Conservation (phyloP, 2,113 vertebrate genomes). For the Phycodurus eques region DNA sequence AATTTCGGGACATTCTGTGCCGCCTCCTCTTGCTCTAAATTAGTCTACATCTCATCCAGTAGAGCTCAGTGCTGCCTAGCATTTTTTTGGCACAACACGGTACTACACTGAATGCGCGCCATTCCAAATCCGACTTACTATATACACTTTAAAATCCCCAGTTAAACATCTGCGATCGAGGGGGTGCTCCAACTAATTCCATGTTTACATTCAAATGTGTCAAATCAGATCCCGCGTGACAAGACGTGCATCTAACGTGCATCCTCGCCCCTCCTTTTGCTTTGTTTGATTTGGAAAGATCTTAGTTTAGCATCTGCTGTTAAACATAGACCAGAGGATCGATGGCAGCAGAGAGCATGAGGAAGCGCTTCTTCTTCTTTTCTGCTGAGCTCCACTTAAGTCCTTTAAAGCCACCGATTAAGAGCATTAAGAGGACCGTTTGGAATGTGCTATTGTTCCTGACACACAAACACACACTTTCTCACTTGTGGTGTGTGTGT, state of each 20-base stretch:
- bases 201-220: not conserved
- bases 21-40: too few species aligned
- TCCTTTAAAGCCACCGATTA: constrained; percentile 35
- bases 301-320: constrained; percentile 18
- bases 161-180: too few species aligned
- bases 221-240: too few species aligned
- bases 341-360: constrained; percentile 30
- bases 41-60: too few species aligned
- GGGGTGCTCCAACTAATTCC: too few species aligned
- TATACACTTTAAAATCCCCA: too few species aligned
- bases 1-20: too few species aligned
- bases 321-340: constrained; percentile 47
- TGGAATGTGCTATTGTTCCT: constrained; percentile 19
- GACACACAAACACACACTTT: not conserved
- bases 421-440: constrained; percentile 26
- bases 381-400: constrained; percentile 29
- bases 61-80: too few species aligned
- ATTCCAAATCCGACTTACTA: too few species aligned
- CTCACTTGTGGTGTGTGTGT: not conserved
- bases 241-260: not conserved
- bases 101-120: not conserved
- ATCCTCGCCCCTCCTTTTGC: not conserved
- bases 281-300: not conserved
- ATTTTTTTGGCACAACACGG: too few species aligned
- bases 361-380: constrained; percentile 56